phyloP scores from a whole-genome alignment of 2,888 invertebrate species.

The Syrphus vitripennis region DNA sequence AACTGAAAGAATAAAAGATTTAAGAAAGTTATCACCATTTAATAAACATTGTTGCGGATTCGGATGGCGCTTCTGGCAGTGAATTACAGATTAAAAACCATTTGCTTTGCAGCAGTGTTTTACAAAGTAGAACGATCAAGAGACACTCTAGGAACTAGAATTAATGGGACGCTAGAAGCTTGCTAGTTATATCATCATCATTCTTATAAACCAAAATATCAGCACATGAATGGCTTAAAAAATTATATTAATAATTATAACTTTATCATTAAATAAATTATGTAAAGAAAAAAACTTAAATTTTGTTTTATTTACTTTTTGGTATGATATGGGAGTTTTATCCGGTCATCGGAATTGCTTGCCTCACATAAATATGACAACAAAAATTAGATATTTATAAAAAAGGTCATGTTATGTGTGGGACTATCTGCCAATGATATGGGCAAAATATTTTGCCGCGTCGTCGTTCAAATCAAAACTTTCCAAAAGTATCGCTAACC shows the following conservation, averaged over 20 bases:
- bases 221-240: conserved; percentile 44
- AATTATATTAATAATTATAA: conserved; percentile 48
- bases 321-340: background rate
- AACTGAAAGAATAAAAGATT: conserved; percentile 9
- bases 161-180: conserved; percentile 30
- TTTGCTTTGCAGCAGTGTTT: conserved; percentile 27
- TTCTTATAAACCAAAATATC: conserved; percentile 22
- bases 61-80: conserved; percentile 36
- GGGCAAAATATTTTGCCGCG: no score
- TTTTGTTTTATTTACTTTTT: background rate
- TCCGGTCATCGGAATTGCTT: no score
- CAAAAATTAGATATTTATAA: no score
- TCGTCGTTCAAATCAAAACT: no score
- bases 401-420: no score
- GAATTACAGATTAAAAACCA: conserved; percentile 13
- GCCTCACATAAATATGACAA: no score
- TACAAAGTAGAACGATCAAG: background rate
- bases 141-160: conserved; percentile 4
- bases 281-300: conserved; percentile 45
- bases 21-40: conserved; percentile 31
- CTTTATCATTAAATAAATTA: conserved; percentile 59
- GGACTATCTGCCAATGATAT: no score
- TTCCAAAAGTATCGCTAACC: no score
- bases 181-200: conserved; percentile 19
- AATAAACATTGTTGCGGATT: conserved; percentile 29